Evolutionary conservation across 2,888 invertebrate genomes (phyloP).

Genomic region (Disparrhopalites patrizii): DNA sequence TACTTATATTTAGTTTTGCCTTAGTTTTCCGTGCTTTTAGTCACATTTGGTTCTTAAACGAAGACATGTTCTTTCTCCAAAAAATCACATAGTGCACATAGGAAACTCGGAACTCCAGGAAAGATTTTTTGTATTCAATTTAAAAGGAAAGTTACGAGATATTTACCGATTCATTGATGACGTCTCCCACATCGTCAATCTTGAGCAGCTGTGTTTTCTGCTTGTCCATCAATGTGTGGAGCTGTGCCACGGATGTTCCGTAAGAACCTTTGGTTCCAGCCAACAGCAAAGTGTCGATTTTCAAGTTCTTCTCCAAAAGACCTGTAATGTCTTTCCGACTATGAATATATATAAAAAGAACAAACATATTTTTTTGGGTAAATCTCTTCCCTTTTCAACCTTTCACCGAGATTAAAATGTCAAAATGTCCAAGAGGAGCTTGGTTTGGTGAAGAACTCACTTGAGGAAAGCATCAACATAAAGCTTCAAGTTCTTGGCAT

Average conservation of each 20-base stretch:
- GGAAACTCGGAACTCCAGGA: neutral
- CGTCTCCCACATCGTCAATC: constrained; percentile 81
- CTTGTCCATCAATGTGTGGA: constrained; percentile 73
- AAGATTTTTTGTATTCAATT: no score
- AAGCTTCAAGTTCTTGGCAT: constrained; percentile 73
- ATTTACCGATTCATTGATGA: constrained; percentile 75
- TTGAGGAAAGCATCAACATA: constrained; percentile 78
- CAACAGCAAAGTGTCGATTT: constrained; percentile 73
- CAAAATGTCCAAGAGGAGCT: neutral
- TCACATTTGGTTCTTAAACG: no score
- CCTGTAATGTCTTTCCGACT: constrained; percentile 67
- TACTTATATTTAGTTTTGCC: no score
- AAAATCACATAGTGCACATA: neutral
- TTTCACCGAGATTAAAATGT: neutral
- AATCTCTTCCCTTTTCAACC: neutral
- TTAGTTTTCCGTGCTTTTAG: no score
- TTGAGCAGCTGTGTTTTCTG: constrained; percentile 77
- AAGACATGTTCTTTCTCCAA: no score
- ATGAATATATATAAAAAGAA: constrained; percentile 40
- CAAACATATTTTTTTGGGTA: neutral
- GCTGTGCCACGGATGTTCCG: constrained; percentile 71
- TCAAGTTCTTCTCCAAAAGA: constrained; percentile 60
- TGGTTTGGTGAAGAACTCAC: constrained; percentile 62
- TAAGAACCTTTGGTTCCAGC: constrained; percentile 76
- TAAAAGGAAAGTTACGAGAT: no score